A percentile compares a stretch with the other conserved stretches of the same genome.
Conservation (phyloP, 2,797 vertebrate genomes). For the Molossus alvarezi region DNA sequence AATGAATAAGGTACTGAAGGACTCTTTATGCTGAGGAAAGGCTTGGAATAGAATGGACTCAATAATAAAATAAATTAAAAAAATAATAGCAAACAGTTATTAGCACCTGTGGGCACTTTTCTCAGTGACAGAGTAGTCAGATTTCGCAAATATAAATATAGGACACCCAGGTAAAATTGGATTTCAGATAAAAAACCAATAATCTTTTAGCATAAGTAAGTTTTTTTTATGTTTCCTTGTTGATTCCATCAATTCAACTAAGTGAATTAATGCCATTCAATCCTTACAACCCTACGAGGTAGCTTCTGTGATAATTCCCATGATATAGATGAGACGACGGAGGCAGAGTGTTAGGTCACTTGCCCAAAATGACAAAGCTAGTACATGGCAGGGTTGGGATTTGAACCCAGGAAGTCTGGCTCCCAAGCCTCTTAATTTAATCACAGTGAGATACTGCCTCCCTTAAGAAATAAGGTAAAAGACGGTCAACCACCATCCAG, state of each 20-base stretch:
- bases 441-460: background rate
- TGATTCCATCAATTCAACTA: background rate
- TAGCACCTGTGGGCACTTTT: background rate
- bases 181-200: background rate
- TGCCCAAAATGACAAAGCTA: background rate
- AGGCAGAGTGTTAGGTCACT: background rate
- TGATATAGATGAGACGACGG: background rate
- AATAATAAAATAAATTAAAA: background rate
- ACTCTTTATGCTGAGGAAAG: slow-evolving; percentile 49
- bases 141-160: slow-evolving; percentile 17
- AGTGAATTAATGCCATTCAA: slow-evolving; percentile 9
- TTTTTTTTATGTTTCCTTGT: background rate
- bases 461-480: background rate
- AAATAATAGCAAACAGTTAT: slow-evolving; percentile 21
- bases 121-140: background rate
- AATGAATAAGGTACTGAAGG: slow-evolving; percentile 69
- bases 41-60: background rate
- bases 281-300: background rate
- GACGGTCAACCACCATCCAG: background rate
- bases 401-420: background rate
- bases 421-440: background rate
- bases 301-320: background rate
- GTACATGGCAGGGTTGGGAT: background rate
- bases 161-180: background rate
- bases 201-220: background rate